A percentile compares a stretch with the other conserved stretches of the same genome.
phyloP scores from a whole-genome alignment of 2,797 vertebrate species.

The Megalops cyprinoides region DNA sequence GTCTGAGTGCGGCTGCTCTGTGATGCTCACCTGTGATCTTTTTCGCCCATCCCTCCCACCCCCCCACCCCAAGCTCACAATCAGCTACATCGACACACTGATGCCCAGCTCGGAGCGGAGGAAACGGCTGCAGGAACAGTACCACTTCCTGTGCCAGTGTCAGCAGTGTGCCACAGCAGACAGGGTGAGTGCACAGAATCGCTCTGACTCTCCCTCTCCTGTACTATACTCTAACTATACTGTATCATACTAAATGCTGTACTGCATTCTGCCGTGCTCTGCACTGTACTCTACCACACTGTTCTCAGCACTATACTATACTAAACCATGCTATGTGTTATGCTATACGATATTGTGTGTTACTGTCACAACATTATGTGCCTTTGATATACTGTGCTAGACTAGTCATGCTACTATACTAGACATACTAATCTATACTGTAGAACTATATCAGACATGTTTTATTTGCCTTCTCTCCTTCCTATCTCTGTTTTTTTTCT shows the following conservation, averaged over 20 bases:
- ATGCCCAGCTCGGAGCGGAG: slow-evolving; percentile 73
- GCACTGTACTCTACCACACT: no score
- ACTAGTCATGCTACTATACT: no score
- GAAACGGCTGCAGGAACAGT: slow-evolving; percentile 75
- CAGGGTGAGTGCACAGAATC: slow-evolving; percentile 67
- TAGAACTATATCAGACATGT: no score
- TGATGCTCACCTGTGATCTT: not conserved
- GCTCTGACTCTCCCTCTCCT: slow-evolving; percentile 3
- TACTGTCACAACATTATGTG: no score
- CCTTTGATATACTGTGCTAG: no score
- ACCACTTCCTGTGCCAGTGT: slow-evolving; percentile 81
- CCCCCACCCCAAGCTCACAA: slow-evolving; percentile 77
- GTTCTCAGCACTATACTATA: no score
- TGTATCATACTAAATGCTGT: no score
- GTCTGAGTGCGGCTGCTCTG: not conserved
- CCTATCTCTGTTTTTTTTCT: not conserved
- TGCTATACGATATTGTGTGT: no score
- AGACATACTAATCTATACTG: no score
- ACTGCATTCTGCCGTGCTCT: no score
- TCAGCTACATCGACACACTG: slow-evolving; percentile 82
- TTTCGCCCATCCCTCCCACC: not conserved
- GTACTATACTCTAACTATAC: not conserved
- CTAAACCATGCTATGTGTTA: no score
- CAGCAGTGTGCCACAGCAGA: slow-evolving; percentile 70
- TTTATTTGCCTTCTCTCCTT: not conserved